Evolutionary conservation across 2,797 vertebrate genomes (phyloP).

Genomic region (Girardinus metallicus): DNA sequence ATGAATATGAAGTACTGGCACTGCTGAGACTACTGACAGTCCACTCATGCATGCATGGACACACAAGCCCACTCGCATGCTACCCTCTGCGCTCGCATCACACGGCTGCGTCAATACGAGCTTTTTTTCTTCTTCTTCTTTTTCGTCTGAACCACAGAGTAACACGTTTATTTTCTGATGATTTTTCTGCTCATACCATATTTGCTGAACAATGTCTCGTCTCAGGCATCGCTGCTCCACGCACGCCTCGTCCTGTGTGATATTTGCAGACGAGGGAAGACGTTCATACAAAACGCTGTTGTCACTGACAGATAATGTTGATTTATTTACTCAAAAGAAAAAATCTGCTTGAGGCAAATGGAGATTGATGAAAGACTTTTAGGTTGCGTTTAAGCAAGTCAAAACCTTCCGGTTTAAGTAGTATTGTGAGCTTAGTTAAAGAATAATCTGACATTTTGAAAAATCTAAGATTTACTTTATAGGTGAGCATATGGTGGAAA

Average conservation of each 20-base stretch:
- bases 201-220: background rate
- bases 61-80: conserved; percentile 41
- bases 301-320: background rate
- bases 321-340: background rate
- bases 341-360: background rate
- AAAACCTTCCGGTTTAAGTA: background rate
- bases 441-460: background rate
- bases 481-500: background rate
- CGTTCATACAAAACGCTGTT: background rate
- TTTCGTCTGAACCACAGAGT: background rate
- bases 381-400: background rate
- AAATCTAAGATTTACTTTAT: background rate
- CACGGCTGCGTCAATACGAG: background rate
- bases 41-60: conserved; percentile 63
- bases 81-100: conserved; percentile 12
- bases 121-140: background rate
- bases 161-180: background rate
- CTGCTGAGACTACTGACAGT: conserved; percentile 67
- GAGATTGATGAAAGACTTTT: background rate
- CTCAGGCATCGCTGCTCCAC: background rate
- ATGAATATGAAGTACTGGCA: conserved; percentile 71
- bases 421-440: background rate
- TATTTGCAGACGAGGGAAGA: background rate
- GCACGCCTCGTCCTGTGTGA: background rate
- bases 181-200: background rate